Base-by-base conservation (phyloP, 2,888 invertebrate species). In the Ectemnius lituratus region DNA sequence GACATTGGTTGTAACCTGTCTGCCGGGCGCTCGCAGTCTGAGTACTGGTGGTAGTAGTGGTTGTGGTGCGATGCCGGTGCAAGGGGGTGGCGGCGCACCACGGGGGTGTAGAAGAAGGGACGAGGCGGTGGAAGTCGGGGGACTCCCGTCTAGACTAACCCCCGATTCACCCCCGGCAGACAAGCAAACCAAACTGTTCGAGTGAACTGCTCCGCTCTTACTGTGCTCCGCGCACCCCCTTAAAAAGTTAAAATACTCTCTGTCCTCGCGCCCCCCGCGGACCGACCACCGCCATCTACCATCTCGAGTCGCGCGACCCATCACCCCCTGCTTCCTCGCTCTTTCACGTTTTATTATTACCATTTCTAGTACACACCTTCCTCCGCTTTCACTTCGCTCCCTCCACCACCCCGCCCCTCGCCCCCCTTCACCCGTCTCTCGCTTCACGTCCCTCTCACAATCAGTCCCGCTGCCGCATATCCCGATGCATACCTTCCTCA, bases 101-200 rank as follows among this genome's bases (percentile, higher is more conserved):
- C 73, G 80, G 76, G 59, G 37, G 37, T 37, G 74, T 63, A 69
- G 76, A 72, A 71, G 78, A 73, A 72, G 67, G 67, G 73, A 78
- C 82, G 75, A 68, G 76, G 75, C 65, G 80, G 81, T 72, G 75
- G 85, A 80, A 82, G 85, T 84, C 78, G 84, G 87, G 87, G 85
- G 86, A 83, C 85, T 85, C 87, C 88, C 89, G 88, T 89, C 89
- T 89, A 89, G 88, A 88, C 88, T 88, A 87, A 88, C 88, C 85
- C 87, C 87, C 84, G 84, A 84, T 77, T 79, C 81, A 84, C 86
- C 84, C 82, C 83, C 81, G 85, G 82, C 86, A 87, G 87, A 87
- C 89, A 85, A 88, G 87, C 88, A 86, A 87, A 86, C 89, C 88
- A 88, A 89, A 89, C 88, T 88, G 88, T 89, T 89, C 86, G 88